Conservation (phyloP, 1,140 invertebrate species). For the Solen grandis region DNA sequence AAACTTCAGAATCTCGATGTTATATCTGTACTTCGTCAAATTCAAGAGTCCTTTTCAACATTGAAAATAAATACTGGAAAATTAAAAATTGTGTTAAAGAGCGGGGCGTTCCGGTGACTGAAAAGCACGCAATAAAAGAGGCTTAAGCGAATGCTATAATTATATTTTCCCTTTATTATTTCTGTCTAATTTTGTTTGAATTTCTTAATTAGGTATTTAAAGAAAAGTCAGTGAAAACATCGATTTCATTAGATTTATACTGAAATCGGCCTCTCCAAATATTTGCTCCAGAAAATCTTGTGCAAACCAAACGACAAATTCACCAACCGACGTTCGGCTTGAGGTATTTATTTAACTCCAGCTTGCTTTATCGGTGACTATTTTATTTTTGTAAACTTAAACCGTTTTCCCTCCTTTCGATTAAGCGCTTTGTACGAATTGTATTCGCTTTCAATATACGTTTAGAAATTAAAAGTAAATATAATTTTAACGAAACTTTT, state of each 20-base stretch:
- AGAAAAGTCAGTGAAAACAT: neutral
- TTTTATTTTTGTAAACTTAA: conserved; percentile 40
- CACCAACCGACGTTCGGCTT: neutral
- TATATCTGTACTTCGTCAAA: neutral
- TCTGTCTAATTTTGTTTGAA: conserved; percentile 34
- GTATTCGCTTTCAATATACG: too few relatives aligned
- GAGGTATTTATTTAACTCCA: conserved; percentile 46
- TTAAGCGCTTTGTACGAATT: too few relatives aligned
- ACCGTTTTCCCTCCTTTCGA: too few relatives aligned
- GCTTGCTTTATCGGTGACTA: conserved; percentile 14
- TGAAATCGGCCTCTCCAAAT: neutral
- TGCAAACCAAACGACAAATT: neutral
- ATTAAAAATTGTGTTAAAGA: too few relatives aligned
- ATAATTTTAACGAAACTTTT: conserved; percentile 11
- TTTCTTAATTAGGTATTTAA: conserved; percentile 22
- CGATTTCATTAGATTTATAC: neutral
- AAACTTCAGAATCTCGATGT: neutral
- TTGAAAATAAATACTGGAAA: neutral
- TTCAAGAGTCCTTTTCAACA: neutral
- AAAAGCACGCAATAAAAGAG: too few relatives aligned
- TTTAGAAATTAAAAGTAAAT: conserved; percentile 53
- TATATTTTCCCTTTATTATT: neutral
- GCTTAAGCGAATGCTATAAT: conserved; percentile 17
- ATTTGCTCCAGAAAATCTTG: conserved; percentile 18
- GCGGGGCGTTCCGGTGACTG: too few relatives aligned